Evolutionary conservation across 2,113 vertebrate species (phyloP), one percentile per base, ranked within the genome.

Genomic region (Prionailurus bengalensis): DNA sequence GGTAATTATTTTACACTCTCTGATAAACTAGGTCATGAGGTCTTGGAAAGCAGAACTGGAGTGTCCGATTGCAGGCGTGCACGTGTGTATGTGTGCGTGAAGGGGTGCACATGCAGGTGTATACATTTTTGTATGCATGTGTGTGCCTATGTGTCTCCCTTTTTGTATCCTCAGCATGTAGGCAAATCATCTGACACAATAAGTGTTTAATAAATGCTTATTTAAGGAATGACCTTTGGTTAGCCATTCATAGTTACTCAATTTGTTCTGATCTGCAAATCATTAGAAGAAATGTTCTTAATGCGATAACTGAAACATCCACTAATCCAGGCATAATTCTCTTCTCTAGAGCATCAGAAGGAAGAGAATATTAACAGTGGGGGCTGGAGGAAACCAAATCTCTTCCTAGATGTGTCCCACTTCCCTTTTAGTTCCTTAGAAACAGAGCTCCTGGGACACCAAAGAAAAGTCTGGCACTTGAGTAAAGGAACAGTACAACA

Each of bases 341-440:
- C 11, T 31, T 3, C 19, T 68, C 61, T 65, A 79, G 55, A 82
- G 3, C 17, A 81, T 76, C 85, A 83, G 29, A 10, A 25, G 45
- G 87, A 71, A 58, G 8, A 85, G 48, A 79, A 27, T 19, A 33
- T 63, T 63, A 14, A 31, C 6, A 74, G 4, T 76, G 3, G 21
- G 4, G 10, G 9, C 12, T 68, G 4, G 5, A 85, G 82, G 27
- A 93, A 86, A 76, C 45, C n/a, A 94, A 94, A 82, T 82, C 21
- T 88, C n/a, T 82, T 61, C 91, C 89, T 86, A 82, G 8, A 81
- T 19, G 3, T 89, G 89, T 89, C 10, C 51, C 39, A 68, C 14
- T n/a, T 89, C 21, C 31, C 53, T 78, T 74, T 83, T 19, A 85
- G n/a, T 81, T 95, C 81, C 81, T 86, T 95, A 96, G 89, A 96